Base-by-base conservation (phyloP, 2,888 invertebrate genomes). In the Xylota sylvarum region DNA sequence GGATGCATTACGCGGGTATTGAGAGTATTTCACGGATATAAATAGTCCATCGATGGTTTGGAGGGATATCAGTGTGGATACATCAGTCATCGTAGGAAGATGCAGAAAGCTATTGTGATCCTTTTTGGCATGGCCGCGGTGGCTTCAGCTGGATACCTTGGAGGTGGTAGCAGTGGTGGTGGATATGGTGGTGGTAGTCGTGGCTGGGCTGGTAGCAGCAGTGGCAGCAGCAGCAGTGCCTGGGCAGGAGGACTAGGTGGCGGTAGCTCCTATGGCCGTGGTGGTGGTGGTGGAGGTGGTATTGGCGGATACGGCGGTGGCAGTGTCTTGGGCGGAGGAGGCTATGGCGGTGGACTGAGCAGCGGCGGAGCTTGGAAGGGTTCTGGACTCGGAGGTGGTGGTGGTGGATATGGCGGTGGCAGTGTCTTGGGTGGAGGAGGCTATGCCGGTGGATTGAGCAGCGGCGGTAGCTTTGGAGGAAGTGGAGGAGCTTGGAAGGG, bases 101-200 rank as follows among this genome's bases (percentile, higher is more conserved):
- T 82, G 78, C 80, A 87, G 69, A 88, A 83, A 85, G 83, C 88
- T 77, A 60, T 79, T 46, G 82, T 85, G 73, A 72, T 82, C 46
- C 60, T 80, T 62, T 85, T 79, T 43, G 79, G 82, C 56, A 56
- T 74, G 50, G 79, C 60, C 37, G 70, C 52, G 40, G 70, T 65
- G 32, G 81, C 56, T 4, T 56, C 80, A 10, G 77, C 78, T 10
- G 80, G 88, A 14, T 74, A 72, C 35, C 10, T 74, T 7, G 85
- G 88, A 3, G 85, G 88, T 9, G 88, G 84, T 14, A 77, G 83
- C 5, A 62, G 81, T 23, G 67, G 82, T 10, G 70, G 65, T 14
- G 76, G 69, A 5, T 40, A 30, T 56, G 69, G 43, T 0, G 69
- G 50, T 10, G 27, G 52, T 12, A 14, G 69, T 35, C 14, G 65